These are phyloP conservation scores for Microtus richardsoni DNA, from an alignment of 2,113 vertebrate species.

Conservation along the genomic window DNA sequence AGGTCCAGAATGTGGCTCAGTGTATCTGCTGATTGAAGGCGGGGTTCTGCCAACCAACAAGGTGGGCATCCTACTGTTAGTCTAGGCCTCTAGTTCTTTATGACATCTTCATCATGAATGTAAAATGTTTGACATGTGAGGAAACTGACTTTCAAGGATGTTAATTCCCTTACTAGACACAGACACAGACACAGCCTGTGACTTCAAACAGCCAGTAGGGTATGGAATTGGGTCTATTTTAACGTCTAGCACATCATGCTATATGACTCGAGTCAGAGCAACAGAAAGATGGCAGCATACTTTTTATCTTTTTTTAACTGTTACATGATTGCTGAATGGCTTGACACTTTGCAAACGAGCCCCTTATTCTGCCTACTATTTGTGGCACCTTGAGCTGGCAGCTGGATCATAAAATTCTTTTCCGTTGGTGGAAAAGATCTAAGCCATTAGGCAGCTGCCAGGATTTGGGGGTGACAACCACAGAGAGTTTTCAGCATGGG, in stretches of 20 bases:
- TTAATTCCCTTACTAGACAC: not conserved
- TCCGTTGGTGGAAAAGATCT: constrained; percentile 39
- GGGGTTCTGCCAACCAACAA: not conserved
- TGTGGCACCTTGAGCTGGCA: constrained; percentile 49
- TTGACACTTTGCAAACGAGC: constrained; percentile 30
- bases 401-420: constrained; percentile 59
- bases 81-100: not conserved
- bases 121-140: not conserved
- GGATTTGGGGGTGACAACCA: not conserved
- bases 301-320: constrained; percentile 17
- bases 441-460: not conserved
- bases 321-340: not conserved
- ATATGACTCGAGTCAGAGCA: not conserved
- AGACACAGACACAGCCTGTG: not conserved
- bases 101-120: not conserved
- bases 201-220: not conserved
- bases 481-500: not conserved
- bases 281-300: not conserved
- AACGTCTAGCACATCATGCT: not conserved
- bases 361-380: constrained; percentile 40
- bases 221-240: not conserved
- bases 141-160: constrained; percentile 24
- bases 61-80: not conserved
- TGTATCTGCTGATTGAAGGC: not conserved
- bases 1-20: not conserved